phyloP scores from a whole-genome alignment of 2,888 invertebrate genomes.

The Erynnis tages region DNA sequence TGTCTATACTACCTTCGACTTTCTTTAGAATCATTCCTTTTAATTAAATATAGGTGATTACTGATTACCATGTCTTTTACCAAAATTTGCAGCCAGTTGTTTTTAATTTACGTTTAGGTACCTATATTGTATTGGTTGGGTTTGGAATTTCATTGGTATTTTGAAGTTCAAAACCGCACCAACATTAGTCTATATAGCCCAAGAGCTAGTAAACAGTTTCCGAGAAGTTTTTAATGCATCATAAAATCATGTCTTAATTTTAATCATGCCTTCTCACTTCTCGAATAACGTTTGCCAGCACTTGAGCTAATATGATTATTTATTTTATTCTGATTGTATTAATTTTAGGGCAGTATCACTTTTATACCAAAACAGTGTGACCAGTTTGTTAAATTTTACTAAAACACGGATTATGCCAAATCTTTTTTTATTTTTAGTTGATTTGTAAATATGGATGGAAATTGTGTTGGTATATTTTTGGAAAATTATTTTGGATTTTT shows the following conservation, averaged over 20 bases:
- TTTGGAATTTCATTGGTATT: slow-evolving; percentile 4
- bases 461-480: slow-evolving; percentile 34
- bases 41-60: slow-evolving; percentile 41
- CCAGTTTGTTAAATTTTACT: slow-evolving; percentile 48
- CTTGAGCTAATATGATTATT: slow-evolving; percentile 2
- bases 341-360: slow-evolving; percentile 35
- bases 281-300: no score
- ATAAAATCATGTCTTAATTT: no score
- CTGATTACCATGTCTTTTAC: slow-evolving; percentile 49
- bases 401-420: slow-evolving; percentile 49
- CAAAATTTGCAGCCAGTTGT: slow-evolving; percentile 67
- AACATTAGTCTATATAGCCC: no score
- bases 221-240: no score
- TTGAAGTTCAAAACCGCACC: neutral
- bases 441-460: slow-evolving; percentile 37
- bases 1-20: slow-evolving; percentile 22
- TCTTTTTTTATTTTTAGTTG: slow-evolving; percentile 41
- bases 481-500: slow-evolving; percentile 22
- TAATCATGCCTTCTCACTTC: no score
- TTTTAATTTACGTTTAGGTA: slow-evolving; percentile 35
- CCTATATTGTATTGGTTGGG: slow-evolving; percentile 31
- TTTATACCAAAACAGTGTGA: slow-evolving; percentile 69
- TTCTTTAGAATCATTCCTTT: slow-evolving; percentile 44
- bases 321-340: slow-evolving; percentile 30
- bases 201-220: no score